Evolutionary conservation across 2,888 invertebrate species (phyloP).

Genomic region (Orchesellides sinensis): DNA sequence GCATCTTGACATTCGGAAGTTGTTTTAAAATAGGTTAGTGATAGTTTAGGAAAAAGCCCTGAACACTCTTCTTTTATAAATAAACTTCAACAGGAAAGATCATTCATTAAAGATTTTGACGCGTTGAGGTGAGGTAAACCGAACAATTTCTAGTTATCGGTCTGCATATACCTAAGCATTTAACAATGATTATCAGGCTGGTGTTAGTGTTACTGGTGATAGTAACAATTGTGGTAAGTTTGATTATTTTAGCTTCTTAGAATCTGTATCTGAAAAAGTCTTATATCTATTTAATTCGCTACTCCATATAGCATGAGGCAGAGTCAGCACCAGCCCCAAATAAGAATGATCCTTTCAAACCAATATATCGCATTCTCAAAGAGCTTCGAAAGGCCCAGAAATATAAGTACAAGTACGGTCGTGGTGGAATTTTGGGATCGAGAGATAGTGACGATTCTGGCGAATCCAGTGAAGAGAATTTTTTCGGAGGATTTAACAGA

Average conservation of each 20-base stretch:
- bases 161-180: neutral
- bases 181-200: constrained; percentile 28
- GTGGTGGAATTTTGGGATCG: constrained; percentile 1
- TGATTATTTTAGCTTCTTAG: neutral
- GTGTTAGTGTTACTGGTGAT: constrained; percentile 33
- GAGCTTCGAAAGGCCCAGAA: constrained; percentile 59
- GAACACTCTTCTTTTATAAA: constrained; percentile 35
- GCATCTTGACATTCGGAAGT: constrained; percentile 53
- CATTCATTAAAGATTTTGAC: constrained; percentile 30
- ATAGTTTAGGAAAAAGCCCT: constrained; percentile 34
- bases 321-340: constrained; percentile 22
- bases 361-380: constrained; percentile 52
- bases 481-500: neutral
- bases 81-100: constrained; percentile 6
- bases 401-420: constrained; percentile 31
- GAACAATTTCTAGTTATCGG: neutral
- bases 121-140: neutral
- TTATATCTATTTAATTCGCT: neutral
- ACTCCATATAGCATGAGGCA: constrained; percentile 6
- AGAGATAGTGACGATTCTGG: constrained; percentile 13
- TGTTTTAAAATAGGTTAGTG: constrained; percentile 36
- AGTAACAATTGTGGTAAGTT: constrained; percentile 30
- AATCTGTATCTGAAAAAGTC: neutral
- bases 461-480: neutral
- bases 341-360: constrained; percentile 49